phyloP scores from a whole-genome alignment of 2,797 vertebrate species.

The Anguilla megastoma region DNA sequence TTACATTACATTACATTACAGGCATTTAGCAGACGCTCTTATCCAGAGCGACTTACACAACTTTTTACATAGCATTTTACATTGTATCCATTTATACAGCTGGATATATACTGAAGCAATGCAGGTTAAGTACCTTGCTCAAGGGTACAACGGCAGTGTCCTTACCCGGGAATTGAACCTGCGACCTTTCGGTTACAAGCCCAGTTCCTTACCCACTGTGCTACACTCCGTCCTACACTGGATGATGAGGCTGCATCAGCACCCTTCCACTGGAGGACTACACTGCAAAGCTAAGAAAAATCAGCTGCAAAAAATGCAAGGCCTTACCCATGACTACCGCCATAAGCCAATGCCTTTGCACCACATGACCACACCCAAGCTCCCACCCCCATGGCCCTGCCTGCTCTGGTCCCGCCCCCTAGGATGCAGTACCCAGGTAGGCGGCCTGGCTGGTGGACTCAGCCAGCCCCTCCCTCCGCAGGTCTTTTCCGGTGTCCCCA shows the following conservation, averaged over 20 bases:
- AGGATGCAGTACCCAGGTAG: slow-evolving; percentile 82
- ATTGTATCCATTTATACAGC: no score
- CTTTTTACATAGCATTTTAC: no score
- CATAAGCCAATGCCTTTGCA: background rate
- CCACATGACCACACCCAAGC: background rate
- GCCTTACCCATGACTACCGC: background rate
- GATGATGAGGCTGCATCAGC: background rate
- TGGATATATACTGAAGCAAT: no score
- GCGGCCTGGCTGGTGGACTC: slow-evolving; percentile 98
- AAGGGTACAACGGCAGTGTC: no score
- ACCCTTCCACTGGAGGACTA: background rate
- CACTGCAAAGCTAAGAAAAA: background rate
- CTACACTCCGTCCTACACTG: no score
- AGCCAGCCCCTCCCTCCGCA: slow-evolving; percentile 89
- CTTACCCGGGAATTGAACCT: no score
- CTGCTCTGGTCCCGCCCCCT: background rate
- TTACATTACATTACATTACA: no score
- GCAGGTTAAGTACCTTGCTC: no score
- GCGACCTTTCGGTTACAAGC: no score
- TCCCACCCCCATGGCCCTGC: background rate
- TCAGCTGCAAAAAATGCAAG: background rate
- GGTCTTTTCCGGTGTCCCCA: slow-evolving; percentile 88
- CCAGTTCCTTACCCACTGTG: no score
- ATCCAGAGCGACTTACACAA: no score
- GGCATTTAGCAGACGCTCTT: no score